Conservation (phyloP, 2,797 vertebrate species). For the Alauda arvensis region DNA sequence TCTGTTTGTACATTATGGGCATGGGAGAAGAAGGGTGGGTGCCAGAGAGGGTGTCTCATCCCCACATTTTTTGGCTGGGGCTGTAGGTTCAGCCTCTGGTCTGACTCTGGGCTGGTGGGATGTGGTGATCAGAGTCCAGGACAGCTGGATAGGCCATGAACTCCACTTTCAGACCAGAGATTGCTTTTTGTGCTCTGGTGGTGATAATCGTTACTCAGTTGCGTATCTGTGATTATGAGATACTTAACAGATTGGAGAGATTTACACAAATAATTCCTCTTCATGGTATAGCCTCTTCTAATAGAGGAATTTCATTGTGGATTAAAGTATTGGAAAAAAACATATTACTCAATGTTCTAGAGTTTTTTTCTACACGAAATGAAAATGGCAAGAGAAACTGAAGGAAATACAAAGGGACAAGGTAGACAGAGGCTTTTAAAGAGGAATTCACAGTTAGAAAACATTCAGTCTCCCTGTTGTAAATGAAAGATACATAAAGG, state of each 20-base stretch:
- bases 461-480: background rate
- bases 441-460: background rate
- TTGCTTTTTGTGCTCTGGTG: background rate
- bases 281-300: background rate
- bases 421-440: background rate
- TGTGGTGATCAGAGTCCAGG: background rate
- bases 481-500: background rate
- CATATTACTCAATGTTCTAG: background rate
- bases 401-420: background rate
- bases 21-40: background rate
- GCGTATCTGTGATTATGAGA: background rate
- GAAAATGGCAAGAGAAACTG: background rate
- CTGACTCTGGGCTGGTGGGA: background rate
- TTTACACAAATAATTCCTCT: background rate
- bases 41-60: background rate
- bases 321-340: background rate
- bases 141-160: background rate
- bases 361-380: background rate
- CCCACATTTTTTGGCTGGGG: background rate
- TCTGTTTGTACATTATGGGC: background rate
- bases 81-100: background rate
- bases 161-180: background rate
- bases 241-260: background rate
- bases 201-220: background rate
- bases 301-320: background rate